Base-by-base conservation (phyloP, 2,888 invertebrate species). In the Cryptus armator region DNA sequence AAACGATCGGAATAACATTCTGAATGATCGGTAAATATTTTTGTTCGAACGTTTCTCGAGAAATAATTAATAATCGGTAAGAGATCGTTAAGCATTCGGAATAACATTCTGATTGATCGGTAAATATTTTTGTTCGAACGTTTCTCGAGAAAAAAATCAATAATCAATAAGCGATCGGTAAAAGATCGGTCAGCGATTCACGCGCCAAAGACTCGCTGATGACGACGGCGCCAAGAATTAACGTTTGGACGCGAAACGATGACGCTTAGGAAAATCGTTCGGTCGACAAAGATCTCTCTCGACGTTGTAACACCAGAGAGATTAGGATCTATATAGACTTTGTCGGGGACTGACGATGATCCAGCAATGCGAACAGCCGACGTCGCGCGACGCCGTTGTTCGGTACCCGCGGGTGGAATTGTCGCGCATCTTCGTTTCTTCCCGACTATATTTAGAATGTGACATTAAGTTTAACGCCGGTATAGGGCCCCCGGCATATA, bases 361-460 rank as follows among this genome's bases (percentile, higher is more conserved):
- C 62, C 62, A 62, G 62, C 32, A 14, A 29, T 7, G 62, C 32
- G 14, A 32, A 62, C 29, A 62, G 32, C 62, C 29, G 24, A 29
- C 59, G 59, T 29, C 59, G 32, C 29, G 32, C 29, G 32, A 29
- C 14, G 14, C 62, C 62, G 62, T 37, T 37, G 37, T 37, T 37
- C 37, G 6, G 37, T 9, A 37, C 37, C 7, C 37, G 68, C 48
- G 48, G 62, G 29, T n/a, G 29, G 24, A 59, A 59, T 74, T 44
- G 62, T 24, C 66, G 66, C 62, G 75, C 46, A 76, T 70, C 62
- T 64, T 37, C 37, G 37, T 7, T 37, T 68, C 44, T 66, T 66
- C 51, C 16, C 9, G 24, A 62, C 88, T 90, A 89, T 91, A 90
- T 90, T 91, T 87, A 88, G 90, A 88, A 87, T 86, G 86, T 86